A percentile compares a stretch with the other conserved stretches of the same genome.
phyloP scores from a whole-genome alignment of 2,888 invertebrate species.

The Ashinkailepas kermadecensis region DNA sequence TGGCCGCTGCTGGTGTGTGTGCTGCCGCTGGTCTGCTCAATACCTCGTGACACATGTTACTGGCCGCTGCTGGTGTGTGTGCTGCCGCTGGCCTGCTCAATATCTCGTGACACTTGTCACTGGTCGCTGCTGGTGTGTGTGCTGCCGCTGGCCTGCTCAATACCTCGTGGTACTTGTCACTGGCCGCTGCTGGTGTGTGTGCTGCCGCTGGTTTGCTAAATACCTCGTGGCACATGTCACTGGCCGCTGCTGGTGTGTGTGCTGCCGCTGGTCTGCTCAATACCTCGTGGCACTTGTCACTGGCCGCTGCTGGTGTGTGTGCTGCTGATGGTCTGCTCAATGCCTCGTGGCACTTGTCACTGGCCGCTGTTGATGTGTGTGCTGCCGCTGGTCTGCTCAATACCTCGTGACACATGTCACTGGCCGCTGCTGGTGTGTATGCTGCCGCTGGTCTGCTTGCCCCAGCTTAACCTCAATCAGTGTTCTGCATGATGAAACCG shows the following conservation, averaged over 20 bases:
- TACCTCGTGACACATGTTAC: not conserved
- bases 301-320: not conserved
- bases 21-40: too few species aligned
- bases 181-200: not conserved
- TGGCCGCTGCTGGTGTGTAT: too few species aligned
- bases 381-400: too few species aligned
- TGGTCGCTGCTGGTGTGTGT: not conserved
- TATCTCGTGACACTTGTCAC: not conserved
- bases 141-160: not conserved
- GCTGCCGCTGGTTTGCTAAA: too few species aligned
- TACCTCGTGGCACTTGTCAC: not conserved
- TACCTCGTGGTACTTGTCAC: not conserved
- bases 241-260: too few species aligned
- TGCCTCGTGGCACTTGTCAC: not conserved
- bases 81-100: too few species aligned
- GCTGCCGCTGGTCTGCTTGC: too few species aligned
- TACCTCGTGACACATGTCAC: not conserved
- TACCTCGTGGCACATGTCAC: not conserved
- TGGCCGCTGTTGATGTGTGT: not conserved
- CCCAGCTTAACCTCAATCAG: too few species aligned
- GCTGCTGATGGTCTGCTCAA: not conserved
- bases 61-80: too few species aligned
- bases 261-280: too few species aligned
- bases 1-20: not conserved
- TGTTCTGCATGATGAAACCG: too few species aligned